Evolutionary conservation across 2,113 vertebrate species (phyloP), one percentile per base, ranked within the genome.

Genomic region (Tretioscincus oriximinensis): DNA sequence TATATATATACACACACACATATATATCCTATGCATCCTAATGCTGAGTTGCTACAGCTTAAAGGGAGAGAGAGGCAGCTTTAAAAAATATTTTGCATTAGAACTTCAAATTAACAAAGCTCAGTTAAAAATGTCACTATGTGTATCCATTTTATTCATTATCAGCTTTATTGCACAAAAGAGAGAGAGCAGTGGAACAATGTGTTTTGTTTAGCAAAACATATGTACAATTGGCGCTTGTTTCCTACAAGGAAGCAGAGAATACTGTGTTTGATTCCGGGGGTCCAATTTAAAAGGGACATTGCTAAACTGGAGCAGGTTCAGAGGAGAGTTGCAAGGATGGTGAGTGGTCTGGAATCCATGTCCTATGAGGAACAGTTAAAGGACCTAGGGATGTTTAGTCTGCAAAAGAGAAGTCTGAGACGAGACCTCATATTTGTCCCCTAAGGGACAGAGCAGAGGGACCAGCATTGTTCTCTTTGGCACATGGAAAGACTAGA

Each of bases 91-190:
- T 67, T 83, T 79, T 87, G 81, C 88, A 74, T 92, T 87, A 47
- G 77, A 85, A 91, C 77, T 90, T 4, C 41, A 77, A 91, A 84
- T 75, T 86, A 85, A 83, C 24, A 67, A 85, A 88, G 77, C 71
- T 86, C 90, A 92, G 90, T 92, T 90, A 93, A 92, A 92, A 93
- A 90, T 0, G 0, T 70, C 81, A 85, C 73, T 85, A 73, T 1
- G 9, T 3, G 1, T 70, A 18, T 51, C 0, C 0, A 24, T 16
- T 73, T 81, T 28, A 74, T 75, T 75, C 65, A 60, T 31, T 29
- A 3, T 67, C 24, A 75, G 60, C 3, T 68, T 41, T 58, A 45
- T 28, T 63, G 31, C 71, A 35, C 45, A 14, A 63, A 26, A 60
- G n/a, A 41, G 51, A 60, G 58, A 74, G 68, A 26, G 68, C 10